Evolutionary conservation across 2,888 invertebrate genomes (phyloP).

Genomic region (Caenorhabditis sp.): DNA sequence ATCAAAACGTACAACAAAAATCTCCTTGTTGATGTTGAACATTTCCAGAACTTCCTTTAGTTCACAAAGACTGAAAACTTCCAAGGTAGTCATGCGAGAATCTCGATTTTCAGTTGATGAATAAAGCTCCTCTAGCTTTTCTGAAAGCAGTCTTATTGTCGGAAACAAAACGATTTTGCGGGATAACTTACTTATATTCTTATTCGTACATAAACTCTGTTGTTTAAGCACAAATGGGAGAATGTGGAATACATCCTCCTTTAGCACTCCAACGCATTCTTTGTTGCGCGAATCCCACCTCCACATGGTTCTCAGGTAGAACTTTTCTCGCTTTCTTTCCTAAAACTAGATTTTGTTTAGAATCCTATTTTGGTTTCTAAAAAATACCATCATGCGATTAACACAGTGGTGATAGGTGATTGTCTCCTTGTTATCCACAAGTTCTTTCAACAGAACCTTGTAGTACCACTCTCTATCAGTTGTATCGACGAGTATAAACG

Average conservation of each 20-base stretch:
- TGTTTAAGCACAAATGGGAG: conserved; percentile 8
- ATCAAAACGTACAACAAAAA: not conserved
- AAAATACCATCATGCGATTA: not conserved
- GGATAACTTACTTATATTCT: not conserved
- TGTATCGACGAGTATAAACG: not conserved
- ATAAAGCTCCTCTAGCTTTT: not conserved
- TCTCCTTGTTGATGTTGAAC: not conserved
- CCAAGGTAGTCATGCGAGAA: not conserved
- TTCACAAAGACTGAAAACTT: not conserved
- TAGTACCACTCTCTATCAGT: not conserved
- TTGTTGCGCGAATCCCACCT: no score
- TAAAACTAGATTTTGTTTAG: no score
- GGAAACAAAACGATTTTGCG: not conserved
- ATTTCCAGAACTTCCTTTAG: not conserved
- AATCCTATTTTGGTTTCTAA: no score
- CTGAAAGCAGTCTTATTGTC: not conserved
- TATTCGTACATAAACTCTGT: not conserved
- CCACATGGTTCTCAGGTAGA: not conserved
- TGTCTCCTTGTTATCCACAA: not conserved
- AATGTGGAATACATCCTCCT: not conserved
- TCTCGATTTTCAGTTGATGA: not conserved
- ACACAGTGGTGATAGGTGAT: not conserved
- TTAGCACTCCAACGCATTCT: not conserved
- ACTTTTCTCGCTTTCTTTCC: not conserved
- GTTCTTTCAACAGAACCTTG: not conserved